Evolutionary conservation across 2,888 invertebrate genomes (phyloP).

Genomic region (Drosophila cracens): DNA sequence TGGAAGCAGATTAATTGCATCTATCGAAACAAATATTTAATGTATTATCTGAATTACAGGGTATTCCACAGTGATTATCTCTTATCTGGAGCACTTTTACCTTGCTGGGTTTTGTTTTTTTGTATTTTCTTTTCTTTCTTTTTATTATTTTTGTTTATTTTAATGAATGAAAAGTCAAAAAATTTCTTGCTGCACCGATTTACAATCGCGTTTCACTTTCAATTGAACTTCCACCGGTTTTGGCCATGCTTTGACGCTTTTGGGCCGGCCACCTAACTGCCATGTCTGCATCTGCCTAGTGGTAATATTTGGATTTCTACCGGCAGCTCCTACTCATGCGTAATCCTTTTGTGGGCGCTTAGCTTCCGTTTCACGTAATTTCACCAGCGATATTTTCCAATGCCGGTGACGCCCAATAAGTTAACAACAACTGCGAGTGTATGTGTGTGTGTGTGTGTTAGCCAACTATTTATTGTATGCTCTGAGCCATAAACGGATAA

Average conservation of each 20-base stretch:
- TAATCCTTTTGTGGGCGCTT: conserved; percentile 60
- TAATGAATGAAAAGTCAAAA: conserved; percentile 54
- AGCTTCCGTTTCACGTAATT: conserved; percentile 61
- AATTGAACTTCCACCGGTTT: conserved; percentile 34
- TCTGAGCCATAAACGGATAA: conserved; percentile 48
- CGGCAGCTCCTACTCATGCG: conserved; percentile 52
- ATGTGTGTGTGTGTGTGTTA: conserved; percentile 6
- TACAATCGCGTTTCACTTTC: conserved; percentile 22
- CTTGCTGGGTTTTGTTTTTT: neutral
- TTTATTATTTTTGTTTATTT: conserved; percentile 37
- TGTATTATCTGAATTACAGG: neutral
- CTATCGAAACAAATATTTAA: neutral
- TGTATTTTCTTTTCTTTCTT: neutral
- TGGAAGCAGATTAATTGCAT: neutral
- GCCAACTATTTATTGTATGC: conserved; percentile 47
- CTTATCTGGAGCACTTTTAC: neutral
- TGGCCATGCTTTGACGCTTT: conserved; percentile 37
- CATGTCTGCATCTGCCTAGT: neutral
- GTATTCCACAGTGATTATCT: neutral
- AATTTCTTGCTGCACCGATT: conserved; percentile 46
- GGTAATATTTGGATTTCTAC: conserved; percentile 23
- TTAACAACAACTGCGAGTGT: conserved; percentile 8
- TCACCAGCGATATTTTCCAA: conserved; percentile 28
- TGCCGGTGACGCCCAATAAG: conserved; percentile 46
- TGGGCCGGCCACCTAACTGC: neutral